A percentile compares a stretch with the other conserved stretches of the same genome.
Evolutionary conservation across 2,888 invertebrate species (phyloP).

Genomic region (Portevinia maculata): DNA sequence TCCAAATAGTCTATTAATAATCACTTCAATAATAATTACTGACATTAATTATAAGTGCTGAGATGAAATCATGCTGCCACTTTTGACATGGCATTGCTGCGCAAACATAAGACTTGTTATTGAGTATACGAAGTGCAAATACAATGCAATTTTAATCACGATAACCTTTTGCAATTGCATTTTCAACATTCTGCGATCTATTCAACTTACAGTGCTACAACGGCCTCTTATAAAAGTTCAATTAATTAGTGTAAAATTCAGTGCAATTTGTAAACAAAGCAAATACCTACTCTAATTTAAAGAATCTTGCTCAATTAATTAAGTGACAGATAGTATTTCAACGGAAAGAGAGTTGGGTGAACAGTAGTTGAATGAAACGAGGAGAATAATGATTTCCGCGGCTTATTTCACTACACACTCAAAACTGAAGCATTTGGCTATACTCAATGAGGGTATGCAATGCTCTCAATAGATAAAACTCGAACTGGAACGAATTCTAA

Average conservation of each 20-base stretch:
- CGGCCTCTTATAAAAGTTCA: conserved; percentile 54
- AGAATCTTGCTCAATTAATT: conserved; percentile 51
- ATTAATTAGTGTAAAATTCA: conserved; percentile 70
- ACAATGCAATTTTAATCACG: conserved; percentile 64
- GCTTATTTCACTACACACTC: conserved; percentile 51
- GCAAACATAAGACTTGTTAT: conserved; percentile 66
- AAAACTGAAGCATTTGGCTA: conserved; percentile 46
- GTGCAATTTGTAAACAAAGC: conserved; percentile 62
- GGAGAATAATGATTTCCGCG: conserved; percentile 20
- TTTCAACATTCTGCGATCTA: conserved; percentile 51
- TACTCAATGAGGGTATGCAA: conserved; percentile 27
- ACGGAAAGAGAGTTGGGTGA: conserved; percentile 1
- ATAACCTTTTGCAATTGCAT: conserved; percentile 70
- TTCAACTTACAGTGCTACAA: conserved; percentile 17
- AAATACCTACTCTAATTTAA: conserved; percentile 56
- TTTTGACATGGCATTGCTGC: conserved; percentile 37
- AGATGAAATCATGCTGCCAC: conserved; percentile 52
- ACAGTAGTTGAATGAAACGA: conserved; percentile 24
- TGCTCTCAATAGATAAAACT: conserved; percentile 48
- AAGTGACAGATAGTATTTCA: conserved; percentile 61
- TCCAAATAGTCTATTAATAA: conserved; percentile 60
- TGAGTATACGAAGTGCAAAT: conserved; percentile 61
- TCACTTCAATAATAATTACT: conserved; percentile 61
- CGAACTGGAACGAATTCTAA: conserved; percentile 24
- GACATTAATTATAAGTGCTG: conserved; percentile 62